These are phyloP conservation scores for Ophiodon elongatus DNA, from an alignment of 2,113 vertebrate genomes.

Conservation along the genomic window DNA sequence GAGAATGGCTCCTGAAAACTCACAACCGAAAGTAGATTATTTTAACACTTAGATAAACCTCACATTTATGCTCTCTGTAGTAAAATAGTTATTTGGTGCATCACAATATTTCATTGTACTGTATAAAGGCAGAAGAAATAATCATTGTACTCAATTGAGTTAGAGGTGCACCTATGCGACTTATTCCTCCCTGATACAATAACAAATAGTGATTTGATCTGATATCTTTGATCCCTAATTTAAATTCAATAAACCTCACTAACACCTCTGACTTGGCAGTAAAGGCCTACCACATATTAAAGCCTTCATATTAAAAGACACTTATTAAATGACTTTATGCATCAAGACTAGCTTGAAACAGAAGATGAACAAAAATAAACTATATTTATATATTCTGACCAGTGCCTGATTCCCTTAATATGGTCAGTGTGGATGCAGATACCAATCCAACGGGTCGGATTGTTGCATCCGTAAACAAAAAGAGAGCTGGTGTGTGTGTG, in stretches of 20 bases:
- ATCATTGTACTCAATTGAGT: neutral
- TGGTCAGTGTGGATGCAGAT: neutral
- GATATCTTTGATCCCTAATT: neutral
- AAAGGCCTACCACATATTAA: neutral
- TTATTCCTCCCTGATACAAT: neutral
- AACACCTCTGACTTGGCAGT: neutral
- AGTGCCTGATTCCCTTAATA: neutral
- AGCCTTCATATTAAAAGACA: neutral
- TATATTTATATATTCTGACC: neutral
- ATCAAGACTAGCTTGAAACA: neutral
- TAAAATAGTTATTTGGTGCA: neutral
- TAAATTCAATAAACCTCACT: neutral
- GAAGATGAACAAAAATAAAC: neutral
- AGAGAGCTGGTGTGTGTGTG: neutral
- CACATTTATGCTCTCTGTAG: too few species aligned
- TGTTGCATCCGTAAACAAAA: neutral
- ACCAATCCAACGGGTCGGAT: neutral
- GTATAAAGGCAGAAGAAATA: neutral
- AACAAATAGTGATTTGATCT: neutral
- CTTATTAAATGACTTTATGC: neutral
- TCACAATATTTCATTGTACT: neutral
- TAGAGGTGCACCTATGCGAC: neutral
- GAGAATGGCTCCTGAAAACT: slow-evolving; percentile 22
- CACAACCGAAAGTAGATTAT: slow-evolving; percentile 16
- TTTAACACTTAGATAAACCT: neutral